Conservation (phyloP, 2,113 vertebrate genomes). For the Cynocephalus volans region DNA sequence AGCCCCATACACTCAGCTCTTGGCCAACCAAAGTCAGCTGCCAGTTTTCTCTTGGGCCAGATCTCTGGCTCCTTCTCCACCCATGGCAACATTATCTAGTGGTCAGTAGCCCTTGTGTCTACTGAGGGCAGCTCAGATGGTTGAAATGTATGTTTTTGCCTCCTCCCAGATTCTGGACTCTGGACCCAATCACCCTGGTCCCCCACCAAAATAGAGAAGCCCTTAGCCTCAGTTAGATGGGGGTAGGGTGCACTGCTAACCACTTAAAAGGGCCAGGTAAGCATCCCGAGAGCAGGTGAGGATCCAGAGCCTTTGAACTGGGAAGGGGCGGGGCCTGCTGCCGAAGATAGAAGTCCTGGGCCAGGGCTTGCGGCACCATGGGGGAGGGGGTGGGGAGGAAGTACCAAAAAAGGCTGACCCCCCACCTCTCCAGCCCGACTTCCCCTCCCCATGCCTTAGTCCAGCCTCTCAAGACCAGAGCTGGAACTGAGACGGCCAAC, state of each 20-base stretch:
- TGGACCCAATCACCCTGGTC: neutral
- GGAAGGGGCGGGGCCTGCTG: neutral
- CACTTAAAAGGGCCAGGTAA: constrained; percentile 72
- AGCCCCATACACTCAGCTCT: neutral
- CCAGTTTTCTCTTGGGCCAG: neutral
- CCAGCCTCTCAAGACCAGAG: constrained; percentile 34
- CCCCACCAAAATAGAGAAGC: neutral
- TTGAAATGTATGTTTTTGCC: neutral
- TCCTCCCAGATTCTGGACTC: neutral
- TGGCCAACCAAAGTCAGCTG: neutral
- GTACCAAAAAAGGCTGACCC: neutral
- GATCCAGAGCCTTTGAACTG: constrained; percentile 72
- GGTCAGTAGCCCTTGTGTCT: neutral
- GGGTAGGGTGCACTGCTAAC: neutral
- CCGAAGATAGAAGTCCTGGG: neutral
- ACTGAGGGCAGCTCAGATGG: neutral
- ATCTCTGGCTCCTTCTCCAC: neutral
- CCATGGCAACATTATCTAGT: too few relatives aligned
- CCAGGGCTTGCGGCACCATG: neutral
- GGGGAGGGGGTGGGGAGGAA: neutral
- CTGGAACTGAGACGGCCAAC: constrained; percentile 35
- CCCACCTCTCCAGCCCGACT: neutral
- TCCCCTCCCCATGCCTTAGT: neutral
- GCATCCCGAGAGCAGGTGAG: constrained; percentile 65
- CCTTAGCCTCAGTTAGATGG: neutral